These are phyloP conservation scores for Planococcus citri DNA, from an alignment of 1,140 invertebrate species.

Conservation along the genomic window DNA sequence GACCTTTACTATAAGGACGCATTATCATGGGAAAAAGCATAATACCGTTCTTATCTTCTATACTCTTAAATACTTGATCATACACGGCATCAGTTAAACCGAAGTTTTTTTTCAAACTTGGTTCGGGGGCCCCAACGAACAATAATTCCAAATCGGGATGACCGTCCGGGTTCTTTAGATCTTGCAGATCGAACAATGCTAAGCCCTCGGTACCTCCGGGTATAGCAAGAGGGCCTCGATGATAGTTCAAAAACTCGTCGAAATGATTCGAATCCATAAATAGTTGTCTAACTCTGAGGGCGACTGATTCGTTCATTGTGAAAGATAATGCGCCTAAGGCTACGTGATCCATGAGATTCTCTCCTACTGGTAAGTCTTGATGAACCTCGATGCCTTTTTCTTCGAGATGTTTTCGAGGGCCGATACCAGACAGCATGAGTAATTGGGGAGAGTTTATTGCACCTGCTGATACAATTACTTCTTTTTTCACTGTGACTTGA, in stretches of 20 bases:
- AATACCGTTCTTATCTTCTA: slow-evolving; percentile 39
- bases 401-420: slow-evolving; percentile 25
- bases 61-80: slow-evolving; percentile 22
- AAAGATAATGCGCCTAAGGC: slow-evolving; percentile 53
- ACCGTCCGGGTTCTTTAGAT: background rate
- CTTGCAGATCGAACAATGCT: slow-evolving; percentile 35
- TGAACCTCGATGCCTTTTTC: slow-evolving; percentile 14
- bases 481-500: background rate
- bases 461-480: slow-evolving; percentile 51
- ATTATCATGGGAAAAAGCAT: slow-evolving; percentile 52
- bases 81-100: slow-evolving; percentile 25
- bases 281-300: slow-evolving; percentile 30
- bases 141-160: slow-evolving; percentile 22
- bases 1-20: slow-evolving; percentile 55
- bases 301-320: slow-evolving; percentile 39
- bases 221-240: slow-evolving; percentile 54
- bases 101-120: slow-evolving; percentile 16
- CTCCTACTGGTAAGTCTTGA: slow-evolving; percentile 21
- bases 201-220: slow-evolving; percentile 71
- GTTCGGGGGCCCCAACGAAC: slow-evolving; percentile 22
- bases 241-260: slow-evolving; percentile 38
- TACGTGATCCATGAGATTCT: slow-evolving; percentile 32
- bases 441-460: slow-evolving; percentile 54
- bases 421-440: slow-evolving; percentile 54
- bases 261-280: slow-evolving; percentile 30